Base-by-base conservation (phyloP, 2,888 invertebrate species). In the Norana najaformis region DNA sequence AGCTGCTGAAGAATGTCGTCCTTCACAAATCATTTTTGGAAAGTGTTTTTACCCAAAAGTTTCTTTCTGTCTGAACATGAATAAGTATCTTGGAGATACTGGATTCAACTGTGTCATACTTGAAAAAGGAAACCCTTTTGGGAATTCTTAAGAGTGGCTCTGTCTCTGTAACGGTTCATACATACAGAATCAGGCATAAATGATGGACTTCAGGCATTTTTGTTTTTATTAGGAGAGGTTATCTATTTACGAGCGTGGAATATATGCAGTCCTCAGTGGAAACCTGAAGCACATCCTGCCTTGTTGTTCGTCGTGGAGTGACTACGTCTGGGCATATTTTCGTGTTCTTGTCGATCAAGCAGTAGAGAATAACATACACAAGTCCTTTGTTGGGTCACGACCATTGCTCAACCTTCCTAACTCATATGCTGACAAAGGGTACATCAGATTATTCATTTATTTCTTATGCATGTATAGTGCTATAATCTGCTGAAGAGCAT, bases 271-370 rank as follows among this genome's bases (percentile, higher is more conserved):
- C 89, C 96, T 98, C 89, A 97, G 98, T 95, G 98, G 98, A 0
- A 97, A 98, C 94, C 95, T 98, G 83, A 95, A 96, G 47, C 96
- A 97, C 14, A 94, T 98, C n/a, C 95, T 98, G 83, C 96, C 96
- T 0, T 96, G 97, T 23, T 97, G 97, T 91, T 92, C 96, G n/a
- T 96, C 96, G 39, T 99, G 98, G 98, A 97, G 97, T 93, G 98
- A 99, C 94, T 95, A 97, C 91, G 95, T 98, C 39, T 99, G 98
- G 98, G 97, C 97, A 1, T 97, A 97, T 94, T 95, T 97, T 91
- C 93, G 93, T 90, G 93, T 97, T 0, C 96, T 97, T 94, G 97
- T 98, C 91, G 98, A 98, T 94, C 96, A 97, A 30, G 96, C 97
- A 92, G 97, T 98, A 0, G 98, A 98, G 94, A 96, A 96, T 90